Base-by-base conservation (phyloP, 35 echinoderm and acorn worm genomes). In the Nesometra sesokonis region DNA sequence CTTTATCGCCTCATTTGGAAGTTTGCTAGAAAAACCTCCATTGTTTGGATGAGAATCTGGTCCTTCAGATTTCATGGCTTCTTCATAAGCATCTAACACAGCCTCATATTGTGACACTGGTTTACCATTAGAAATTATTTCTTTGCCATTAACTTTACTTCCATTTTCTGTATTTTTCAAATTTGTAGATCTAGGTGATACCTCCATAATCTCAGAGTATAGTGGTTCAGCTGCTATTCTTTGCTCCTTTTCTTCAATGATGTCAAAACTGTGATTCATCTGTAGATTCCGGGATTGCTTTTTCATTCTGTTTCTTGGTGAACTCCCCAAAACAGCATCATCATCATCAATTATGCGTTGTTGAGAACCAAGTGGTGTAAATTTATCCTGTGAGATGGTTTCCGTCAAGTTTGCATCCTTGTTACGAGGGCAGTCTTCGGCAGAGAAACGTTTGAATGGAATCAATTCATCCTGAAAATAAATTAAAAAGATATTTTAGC, bases 1-100 rank as follows among this genome's bases (percentile, higher is more conserved):
- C 36, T 91, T 88, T 13, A 99, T 15, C 35, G 81, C 19, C 3
- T 38, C 81, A 19, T 39, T 35, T 3, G 37, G 21, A 67, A 17
- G 21, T 3, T 67, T 11, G 52, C 23, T 2, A 27, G 23, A 67
- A 2, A 19, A 67, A 17, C 23, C 52, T 67, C 23, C 52, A 13
- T 27, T 19, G 52, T 19, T 27, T 67, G 8, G 23, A 13, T 27
- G n/a, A 67, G 23, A 67, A 19, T 17, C 23, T 19, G 52, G 0
- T 67, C 23, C 52, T 67, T 67, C 52, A 9, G 52, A 17, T 27
- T 67, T 67, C 52, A 67, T 67, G 9, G 52, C 52, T 67, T 67
- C 52, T 67, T 67, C 52, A 67, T 67, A 67, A 19, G 52, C 52
- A 1, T 67, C 52, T 67, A 67, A 27, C 0, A 67, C 52, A 67